These are phyloP conservation scores for Agrenia bidenticulata DNA, from an alignment of 2,888 invertebrate species.

Conservation along the genomic window DNA sequence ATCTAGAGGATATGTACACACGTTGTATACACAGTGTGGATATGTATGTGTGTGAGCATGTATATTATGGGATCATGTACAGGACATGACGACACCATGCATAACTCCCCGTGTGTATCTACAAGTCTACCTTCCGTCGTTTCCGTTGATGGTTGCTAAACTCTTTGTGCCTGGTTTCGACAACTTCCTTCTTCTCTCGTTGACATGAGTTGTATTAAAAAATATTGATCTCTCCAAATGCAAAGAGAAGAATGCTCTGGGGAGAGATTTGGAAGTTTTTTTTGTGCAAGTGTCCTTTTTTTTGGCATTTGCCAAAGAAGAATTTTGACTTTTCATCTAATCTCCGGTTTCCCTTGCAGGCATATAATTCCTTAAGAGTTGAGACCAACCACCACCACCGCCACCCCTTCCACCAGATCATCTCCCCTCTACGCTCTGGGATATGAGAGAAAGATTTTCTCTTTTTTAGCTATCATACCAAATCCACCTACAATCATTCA, in stretches of 20 bases:
- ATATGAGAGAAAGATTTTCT: no score
- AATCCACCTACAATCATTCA: no score
- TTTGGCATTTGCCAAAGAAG: constrained; percentile 22
- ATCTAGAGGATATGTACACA: no score
- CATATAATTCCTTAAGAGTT: neutral
- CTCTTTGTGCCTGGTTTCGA: constrained; percentile 23
- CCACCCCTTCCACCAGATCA: neutral
- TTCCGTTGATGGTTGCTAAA: constrained; percentile 9
- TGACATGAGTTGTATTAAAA: constrained; percentile 27
- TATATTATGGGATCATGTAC: no score
- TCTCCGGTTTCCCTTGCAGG: constrained; percentile 23
- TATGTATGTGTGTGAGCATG: no score
- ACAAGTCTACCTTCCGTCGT: neutral
- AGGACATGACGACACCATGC: no score
- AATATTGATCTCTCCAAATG: constrained; percentile 23
- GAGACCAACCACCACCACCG: no score
- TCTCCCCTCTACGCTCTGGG: neutral
- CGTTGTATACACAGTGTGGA: no score
- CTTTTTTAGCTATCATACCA: no score
- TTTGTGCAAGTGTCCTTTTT: constrained; percentile 24
- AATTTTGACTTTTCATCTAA: constrained; percentile 26
- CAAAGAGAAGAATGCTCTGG: constrained; percentile 20
- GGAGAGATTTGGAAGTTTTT: constrained; percentile 23
- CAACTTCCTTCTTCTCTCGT: constrained; percentile 22
- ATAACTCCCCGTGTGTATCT: no score